phyloP scores from a whole-genome alignment of 2,888 invertebrate genomes.

The Dynastes maya region DNA sequence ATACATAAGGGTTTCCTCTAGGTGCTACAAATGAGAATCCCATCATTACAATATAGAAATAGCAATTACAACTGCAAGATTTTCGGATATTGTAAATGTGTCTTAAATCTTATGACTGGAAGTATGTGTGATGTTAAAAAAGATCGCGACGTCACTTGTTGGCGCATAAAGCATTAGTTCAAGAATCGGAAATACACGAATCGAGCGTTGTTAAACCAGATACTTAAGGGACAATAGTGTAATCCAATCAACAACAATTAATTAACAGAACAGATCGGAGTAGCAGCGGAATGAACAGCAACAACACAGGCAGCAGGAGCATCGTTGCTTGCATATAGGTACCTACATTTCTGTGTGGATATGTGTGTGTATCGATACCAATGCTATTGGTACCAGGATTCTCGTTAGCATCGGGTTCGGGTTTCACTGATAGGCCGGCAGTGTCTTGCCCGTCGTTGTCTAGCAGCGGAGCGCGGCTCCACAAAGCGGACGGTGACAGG shows the following conservation, averaged over 20 bases:
- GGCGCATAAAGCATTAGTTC: slow-evolving; percentile 33
- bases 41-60: too few relatives aligned
- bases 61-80: too few relatives aligned
- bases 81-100: too few relatives aligned
- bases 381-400: slow-evolving; percentile 51
- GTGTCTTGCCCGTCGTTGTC: slow-evolving; percentile 47
- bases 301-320: slow-evolving; percentile 38
- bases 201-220: slow-evolving; percentile 59
- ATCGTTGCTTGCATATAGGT: slow-evolving; percentile 27
- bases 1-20: too few relatives aligned
- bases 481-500: slow-evolving; percentile 66
- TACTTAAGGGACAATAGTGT: slow-evolving; percentile 60
- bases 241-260: slow-evolving; percentile 63
- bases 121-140: too few relatives aligned
- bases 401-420: slow-evolving; percentile 57
- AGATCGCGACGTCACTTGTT: background rate
- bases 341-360: slow-evolving; percentile 13
- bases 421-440: slow-evolving; percentile 52
- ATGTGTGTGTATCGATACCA: slow-evolving; percentile 32
- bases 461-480: slow-evolving; percentile 59
- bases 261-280: slow-evolving; percentile 59
- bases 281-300: slow-evolving; percentile 44
- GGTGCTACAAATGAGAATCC: too few relatives aligned
- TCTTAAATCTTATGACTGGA: too few relatives aligned
- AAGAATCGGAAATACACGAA: slow-evolving; percentile 39